phyloP scores from a whole-genome alignment of 2,797 vertebrate genomes.

The Anableps anableps region DNA sequence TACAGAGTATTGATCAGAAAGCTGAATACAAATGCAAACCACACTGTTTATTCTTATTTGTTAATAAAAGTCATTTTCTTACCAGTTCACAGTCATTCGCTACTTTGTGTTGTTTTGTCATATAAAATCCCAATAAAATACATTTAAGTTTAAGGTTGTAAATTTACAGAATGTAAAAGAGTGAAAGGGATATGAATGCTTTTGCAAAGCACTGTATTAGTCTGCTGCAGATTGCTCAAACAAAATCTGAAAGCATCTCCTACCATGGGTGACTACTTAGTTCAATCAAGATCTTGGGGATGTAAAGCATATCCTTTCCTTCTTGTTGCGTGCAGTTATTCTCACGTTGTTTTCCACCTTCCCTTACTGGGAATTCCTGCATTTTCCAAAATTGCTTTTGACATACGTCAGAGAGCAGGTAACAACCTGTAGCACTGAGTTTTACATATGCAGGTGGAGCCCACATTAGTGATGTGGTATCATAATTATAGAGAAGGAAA shows the following conservation, averaged over 20 bases:
- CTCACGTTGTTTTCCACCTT: not conserved
- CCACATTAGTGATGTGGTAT: slow-evolving; percentile 13
- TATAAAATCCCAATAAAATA: not conserved
- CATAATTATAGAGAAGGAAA: slow-evolving; percentile 37
- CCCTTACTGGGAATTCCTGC: slow-evolving; percentile 26
- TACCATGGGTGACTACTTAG: not conserved
- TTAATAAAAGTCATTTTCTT: not conserved
- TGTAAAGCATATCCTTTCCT: not conserved
- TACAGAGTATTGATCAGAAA: not conserved
- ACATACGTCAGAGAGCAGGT: slow-evolving; percentile 32
- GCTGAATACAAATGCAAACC: not conserved
- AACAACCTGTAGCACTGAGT: slow-evolving; percentile 27
- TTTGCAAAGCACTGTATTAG: not conserved
- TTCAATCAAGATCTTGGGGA: not conserved
- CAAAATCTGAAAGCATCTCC: slow-evolving; percentile 1
- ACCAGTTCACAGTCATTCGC: not conserved
- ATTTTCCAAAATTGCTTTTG: slow-evolving; percentile 3
- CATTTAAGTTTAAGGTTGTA: not conserved
- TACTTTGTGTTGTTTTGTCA: not conserved
- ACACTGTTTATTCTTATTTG: not conserved
- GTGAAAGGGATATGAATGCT: not conserved
- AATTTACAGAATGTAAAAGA: not conserved
- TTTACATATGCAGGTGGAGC: not conserved
- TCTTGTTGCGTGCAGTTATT: not conserved
- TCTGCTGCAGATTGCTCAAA: slow-evolving; percentile 18